A percentile compares a stretch with the other conserved stretches of the same genome.
Conservation (phyloP, 2,888 invertebrate species). For the Eupithecia exiguata region DNA sequence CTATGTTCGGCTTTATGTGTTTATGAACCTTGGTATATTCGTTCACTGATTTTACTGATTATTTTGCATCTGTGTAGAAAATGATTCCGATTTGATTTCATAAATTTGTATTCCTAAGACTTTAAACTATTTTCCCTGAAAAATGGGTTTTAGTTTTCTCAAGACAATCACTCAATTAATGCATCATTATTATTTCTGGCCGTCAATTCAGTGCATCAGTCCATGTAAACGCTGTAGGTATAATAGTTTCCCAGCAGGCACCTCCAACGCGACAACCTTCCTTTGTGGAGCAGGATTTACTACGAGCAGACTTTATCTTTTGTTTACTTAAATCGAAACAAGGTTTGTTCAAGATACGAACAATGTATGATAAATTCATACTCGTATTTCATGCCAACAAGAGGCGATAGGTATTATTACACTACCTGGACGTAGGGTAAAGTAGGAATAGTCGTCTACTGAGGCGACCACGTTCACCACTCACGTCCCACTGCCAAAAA, state of each 20-base stretch:
- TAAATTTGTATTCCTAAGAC: no score
- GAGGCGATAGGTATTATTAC: background rate
- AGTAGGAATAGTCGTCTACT: background rate
- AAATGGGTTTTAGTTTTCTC: background rate
- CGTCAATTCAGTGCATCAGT: background rate
- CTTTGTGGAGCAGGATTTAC: constrained; percentile 44
- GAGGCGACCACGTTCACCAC: no score
- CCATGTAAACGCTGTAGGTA: background rate
- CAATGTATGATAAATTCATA: constrained; percentile 20
- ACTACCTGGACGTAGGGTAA: background rate
- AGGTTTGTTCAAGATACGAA: constrained; percentile 27
- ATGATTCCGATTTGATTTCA: no score
- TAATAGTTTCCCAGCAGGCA: constrained; percentile 43
- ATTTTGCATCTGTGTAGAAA: no score
- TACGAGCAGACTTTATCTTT: constrained; percentile 35
- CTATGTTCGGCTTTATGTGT: no score
- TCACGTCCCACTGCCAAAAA: background rate
- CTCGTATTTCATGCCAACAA: constrained; percentile 5
- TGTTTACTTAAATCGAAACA: constrained; percentile 34
- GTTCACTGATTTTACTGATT: no score
- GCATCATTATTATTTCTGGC: no score
- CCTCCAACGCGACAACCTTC: constrained; percentile 46
- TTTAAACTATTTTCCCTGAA: no score
- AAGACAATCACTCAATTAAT: background rate
- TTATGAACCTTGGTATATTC: no score